phyloP scores from a whole-genome alignment of 2,888 invertebrate species.

The Norana najaformis region DNA sequence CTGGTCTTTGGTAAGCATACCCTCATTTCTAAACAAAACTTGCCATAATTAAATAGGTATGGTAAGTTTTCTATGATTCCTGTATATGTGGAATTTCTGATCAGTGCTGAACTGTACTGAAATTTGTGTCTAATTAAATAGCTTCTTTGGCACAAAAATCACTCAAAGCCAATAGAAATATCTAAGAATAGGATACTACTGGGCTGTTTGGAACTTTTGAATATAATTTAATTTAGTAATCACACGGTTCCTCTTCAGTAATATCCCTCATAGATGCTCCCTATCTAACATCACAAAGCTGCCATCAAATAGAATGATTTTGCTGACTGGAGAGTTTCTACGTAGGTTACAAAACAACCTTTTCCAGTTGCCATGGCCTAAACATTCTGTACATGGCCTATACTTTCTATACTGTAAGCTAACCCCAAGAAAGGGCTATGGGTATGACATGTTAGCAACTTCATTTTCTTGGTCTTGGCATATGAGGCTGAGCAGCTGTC shows the following conservation, averaged over 20 bases:
- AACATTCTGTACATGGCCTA: too few relatives aligned
- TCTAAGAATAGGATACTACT: background rate
- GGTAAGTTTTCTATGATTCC: background rate
- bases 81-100: background rate
- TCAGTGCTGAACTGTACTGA: background rate
- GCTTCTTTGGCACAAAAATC: background rate
- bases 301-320: too few relatives aligned
- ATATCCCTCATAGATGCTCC: background rate
- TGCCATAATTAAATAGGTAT: too few relatives aligned
- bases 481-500: too few relatives aligned
- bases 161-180: background rate
- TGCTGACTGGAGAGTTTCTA: too few relatives aligned
- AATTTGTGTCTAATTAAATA: background rate
- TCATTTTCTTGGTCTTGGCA: too few relatives aligned
- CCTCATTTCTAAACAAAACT: background rate
- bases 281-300: too few relatives aligned
- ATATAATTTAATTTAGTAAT: background rate
- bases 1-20: constrained; percentile 73
- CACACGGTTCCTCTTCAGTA: background rate
- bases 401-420: too few relatives aligned
- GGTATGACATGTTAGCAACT: too few relatives aligned
- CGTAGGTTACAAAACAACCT: too few relatives aligned
- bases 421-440: too few relatives aligned
- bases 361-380: too few relatives aligned
- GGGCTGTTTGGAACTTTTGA: background rate